These are phyloP conservation scores for Drosophila melanosoma DNA, from an alignment of 2,888 invertebrate species.

Conservation along the genomic window DNA sequence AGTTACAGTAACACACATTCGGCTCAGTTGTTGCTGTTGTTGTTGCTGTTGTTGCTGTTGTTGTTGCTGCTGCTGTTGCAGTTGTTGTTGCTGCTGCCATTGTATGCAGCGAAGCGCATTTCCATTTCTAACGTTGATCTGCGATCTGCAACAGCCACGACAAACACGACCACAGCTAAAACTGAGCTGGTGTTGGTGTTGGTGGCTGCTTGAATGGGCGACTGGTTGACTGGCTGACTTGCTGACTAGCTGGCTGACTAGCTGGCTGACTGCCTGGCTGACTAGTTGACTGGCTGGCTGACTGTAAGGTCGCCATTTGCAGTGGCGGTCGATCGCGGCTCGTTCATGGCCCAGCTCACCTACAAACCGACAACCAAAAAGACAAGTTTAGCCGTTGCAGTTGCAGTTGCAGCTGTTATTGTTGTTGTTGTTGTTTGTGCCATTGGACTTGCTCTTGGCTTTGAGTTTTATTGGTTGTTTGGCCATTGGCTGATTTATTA, in stretches of 20 bases:
- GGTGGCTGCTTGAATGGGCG: conserved; percentile 48
- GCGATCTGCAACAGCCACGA: conserved; percentile 68
- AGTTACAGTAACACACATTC: conserved; percentile 84
- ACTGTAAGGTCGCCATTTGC: conserved; percentile 71
- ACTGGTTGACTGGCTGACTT: conserved; percentile 40
- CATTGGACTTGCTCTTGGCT: conserved; percentile 81
- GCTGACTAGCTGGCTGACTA: conserved; percentile 32
- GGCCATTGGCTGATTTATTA: conserved; percentile 79
- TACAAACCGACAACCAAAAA: conserved; percentile 77
- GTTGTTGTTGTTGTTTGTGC: conserved; percentile 49
- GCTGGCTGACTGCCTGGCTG: conserved; percentile 9
- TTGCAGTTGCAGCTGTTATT: conserved; percentile 23
- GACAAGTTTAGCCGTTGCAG: conserved; percentile 57
- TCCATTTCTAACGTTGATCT: conserved; percentile 82
- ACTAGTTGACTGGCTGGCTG: conserved; percentile 35
- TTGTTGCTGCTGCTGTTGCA: conserved; percentile 39
- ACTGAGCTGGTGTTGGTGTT: conserved; percentile 24
- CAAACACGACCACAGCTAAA: conserved; percentile 54
- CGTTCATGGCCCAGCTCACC: conserved; percentile 83
- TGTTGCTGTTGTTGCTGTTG: conserved; percentile 34
- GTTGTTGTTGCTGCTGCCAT: conserved; percentile 51
- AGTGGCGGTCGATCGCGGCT: conserved; percentile 59
- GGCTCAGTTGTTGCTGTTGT: conserved; percentile 48
- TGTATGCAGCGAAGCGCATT: conserved; percentile 82
- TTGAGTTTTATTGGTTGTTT: conserved; percentile 74